Conservation (phyloP, 2,113 vertebrate genomes). For the Laticauda colubrina region DNA sequence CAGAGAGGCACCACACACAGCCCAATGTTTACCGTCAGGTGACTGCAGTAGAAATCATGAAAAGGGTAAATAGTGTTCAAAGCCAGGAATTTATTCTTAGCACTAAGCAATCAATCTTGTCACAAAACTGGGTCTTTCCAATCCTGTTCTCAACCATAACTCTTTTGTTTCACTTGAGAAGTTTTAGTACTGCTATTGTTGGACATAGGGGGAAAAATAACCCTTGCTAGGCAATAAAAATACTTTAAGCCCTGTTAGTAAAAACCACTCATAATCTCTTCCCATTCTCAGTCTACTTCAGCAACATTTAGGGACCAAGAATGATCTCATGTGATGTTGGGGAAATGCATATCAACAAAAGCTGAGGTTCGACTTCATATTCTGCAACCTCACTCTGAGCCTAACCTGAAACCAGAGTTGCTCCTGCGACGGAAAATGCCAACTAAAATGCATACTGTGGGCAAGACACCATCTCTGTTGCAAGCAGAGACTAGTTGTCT, state of each 20-base stretch:
- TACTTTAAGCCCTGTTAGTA: not conserved
- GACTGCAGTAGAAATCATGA: not conserved
- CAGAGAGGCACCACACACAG: not conserved
- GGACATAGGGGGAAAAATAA: not conserved
- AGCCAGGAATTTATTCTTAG: not conserved
- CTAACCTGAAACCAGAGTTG: not conserved
- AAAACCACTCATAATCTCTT: not conserved
- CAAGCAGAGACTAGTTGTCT: not conserved
- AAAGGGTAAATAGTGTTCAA: not conserved
- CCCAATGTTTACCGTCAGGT: not conserved
- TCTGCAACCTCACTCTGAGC: not conserved
- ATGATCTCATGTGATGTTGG: not conserved
- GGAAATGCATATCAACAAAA: not conserved
- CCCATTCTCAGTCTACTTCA: not conserved
- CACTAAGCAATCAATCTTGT: not conserved
- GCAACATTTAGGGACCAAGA: not conserved
- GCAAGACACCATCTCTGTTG: not conserved
- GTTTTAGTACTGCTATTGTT: not conserved
- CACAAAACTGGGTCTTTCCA: not conserved
- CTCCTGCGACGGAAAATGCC: not conserved
- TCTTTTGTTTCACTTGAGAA: not conserved
- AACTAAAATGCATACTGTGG: not conserved
- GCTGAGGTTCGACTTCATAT: not conserved
- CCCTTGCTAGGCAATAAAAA: not conserved
- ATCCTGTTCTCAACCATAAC: not conserved